Evolutionary conservation across 2,113 vertebrate genomes (phyloP).

Genomic region (Nettapus auritus): DNA sequence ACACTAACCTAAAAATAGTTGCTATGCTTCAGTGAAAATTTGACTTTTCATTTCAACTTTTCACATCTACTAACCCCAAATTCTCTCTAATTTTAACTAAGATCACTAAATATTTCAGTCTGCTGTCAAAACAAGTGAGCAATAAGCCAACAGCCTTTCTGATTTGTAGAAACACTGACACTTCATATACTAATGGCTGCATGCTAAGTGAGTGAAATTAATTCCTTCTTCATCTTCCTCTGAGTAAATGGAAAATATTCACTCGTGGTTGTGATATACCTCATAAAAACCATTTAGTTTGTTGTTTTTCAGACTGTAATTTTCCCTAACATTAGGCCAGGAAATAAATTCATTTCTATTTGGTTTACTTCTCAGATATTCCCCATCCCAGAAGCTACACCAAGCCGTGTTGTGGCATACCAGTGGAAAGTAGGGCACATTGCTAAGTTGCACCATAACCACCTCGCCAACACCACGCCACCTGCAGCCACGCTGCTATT

Average conservation of each 20-base stretch:
- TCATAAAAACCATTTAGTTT: not conserved
- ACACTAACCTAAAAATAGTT: slow-evolving; percentile 47
- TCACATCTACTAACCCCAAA: not conserved
- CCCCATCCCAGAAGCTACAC: not conserved
- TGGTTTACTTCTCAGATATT: not conserved
- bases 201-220: not conserved
- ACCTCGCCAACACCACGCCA: not conserved
- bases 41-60: slow-evolving; percentile 5
- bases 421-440: not conserved
- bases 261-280: not conserved
- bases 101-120: not conserved
- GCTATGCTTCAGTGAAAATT: not conserved
- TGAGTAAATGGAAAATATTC: not conserved
- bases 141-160: not conserved
- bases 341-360: not conserved
- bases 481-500: not conserved
- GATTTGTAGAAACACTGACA: not conserved
- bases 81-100: not conserved
- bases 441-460: not conserved
- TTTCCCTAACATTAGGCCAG: not conserved
- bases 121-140: not conserved
- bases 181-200: not conserved
- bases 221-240: not conserved
- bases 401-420: not conserved
- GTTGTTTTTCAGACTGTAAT: not conserved